These are phyloP conservation scores for Alosa sapidissima DNA, from an alignment of 2,797 vertebrate genomes.

Conservation along the genomic window DNA sequence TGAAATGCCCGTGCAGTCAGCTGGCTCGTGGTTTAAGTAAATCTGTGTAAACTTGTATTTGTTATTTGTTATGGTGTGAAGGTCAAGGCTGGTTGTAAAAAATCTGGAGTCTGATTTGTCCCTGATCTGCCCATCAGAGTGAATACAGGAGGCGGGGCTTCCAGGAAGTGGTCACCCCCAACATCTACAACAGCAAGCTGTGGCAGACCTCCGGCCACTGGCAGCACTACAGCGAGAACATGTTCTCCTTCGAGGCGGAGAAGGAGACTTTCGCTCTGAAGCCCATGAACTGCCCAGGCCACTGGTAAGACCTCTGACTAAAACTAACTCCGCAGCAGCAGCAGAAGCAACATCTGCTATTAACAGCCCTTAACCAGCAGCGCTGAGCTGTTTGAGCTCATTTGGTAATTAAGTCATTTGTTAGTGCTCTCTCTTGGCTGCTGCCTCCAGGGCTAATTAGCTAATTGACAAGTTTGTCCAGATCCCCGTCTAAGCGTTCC, in stretches of 20 bases:
- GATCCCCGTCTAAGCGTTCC: too few relatives aligned
- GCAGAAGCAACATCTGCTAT: neutral
- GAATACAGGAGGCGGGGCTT: constrained; percentile 93
- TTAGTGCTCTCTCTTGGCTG: neutral
- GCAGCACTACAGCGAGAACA: constrained; percentile 98
- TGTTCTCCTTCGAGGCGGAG: constrained; percentile 97
- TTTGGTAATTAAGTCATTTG: constrained; percentile 1
- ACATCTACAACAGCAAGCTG: constrained; percentile 95
- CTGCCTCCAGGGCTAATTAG: neutral
- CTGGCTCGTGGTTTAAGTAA: neutral
- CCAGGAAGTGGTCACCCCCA: constrained; percentile 95
- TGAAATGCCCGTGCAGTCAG: neutral
- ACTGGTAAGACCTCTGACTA: constrained; percentile 80
- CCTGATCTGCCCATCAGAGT: constrained; percentile 71
- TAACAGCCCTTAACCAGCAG: neutral
- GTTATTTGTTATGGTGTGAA: neutral
- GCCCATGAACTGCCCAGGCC: constrained; percentile 98
- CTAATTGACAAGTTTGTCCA: constrained; percentile 18
- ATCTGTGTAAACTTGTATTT: neutral
- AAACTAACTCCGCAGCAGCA: neutral
- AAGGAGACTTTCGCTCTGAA: constrained; percentile 97
- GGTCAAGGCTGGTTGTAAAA: neutral
- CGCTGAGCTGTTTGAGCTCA: neutral
- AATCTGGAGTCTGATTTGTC: neutral
- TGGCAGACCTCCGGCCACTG: constrained; percentile 98